phyloP scores from a whole-genome alignment of 2,888 invertebrate genomes.

The Drosophila gaucha region DNA sequence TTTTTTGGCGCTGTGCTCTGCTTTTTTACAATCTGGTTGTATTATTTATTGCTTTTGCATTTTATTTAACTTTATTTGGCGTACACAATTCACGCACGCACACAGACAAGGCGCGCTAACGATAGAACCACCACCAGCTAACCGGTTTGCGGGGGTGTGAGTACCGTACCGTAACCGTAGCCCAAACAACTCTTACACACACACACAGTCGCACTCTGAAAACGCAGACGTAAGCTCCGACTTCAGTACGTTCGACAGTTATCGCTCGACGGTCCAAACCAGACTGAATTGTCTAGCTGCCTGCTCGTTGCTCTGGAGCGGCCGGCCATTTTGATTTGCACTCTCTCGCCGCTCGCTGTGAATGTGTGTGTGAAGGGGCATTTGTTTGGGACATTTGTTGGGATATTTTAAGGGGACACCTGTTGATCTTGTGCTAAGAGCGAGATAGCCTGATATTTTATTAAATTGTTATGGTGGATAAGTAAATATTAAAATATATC shows the following conservation, averaged over 20 bases:
- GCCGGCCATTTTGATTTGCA: constrained; percentile 39
- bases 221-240: constrained; percentile 49
- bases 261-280: constrained; percentile 62
- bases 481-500: too few relatives aligned
- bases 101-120: constrained; percentile 33
- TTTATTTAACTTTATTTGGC: constrained; percentile 47
- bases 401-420: constrained; percentile 41
- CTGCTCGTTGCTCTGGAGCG: constrained; percentile 23
- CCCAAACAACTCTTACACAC: constrained; percentile 57
- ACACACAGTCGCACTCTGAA: constrained; percentile 40
- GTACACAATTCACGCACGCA: constrained; percentile 24
- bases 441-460: neutral
- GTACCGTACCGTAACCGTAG: constrained; percentile 57
- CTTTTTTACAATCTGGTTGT: constrained; percentile 49
- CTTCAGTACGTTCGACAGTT: constrained; percentile 36
- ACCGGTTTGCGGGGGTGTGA: constrained; percentile 75
- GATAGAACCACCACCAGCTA: constrained; percentile 56
- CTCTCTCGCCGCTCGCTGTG: constrained; percentile 15
- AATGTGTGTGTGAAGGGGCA: constrained; percentile 44
- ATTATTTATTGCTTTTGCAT: constrained; percentile 58
- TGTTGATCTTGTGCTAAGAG: constrained; percentile 27
- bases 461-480: too few relatives aligned
- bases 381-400: constrained; percentile 54
- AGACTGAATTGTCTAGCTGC: constrained; percentile 43
- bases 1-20: constrained; percentile 62